These are phyloP conservation scores for Dexiosoma caninum DNA, from an alignment of 2,888 invertebrate genomes.

Conservation along the genomic window DNA sequence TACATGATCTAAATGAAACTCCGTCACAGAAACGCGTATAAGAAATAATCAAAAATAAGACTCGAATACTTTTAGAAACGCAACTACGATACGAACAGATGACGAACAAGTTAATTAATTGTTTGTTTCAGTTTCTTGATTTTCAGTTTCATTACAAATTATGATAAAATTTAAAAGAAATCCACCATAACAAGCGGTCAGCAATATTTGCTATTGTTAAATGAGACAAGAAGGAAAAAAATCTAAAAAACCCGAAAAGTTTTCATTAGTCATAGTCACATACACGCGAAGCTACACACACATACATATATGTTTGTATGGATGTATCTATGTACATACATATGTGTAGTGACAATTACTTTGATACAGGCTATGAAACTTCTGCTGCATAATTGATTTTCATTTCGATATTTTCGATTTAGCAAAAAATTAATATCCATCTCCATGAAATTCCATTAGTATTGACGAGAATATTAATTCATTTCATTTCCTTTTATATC, in stretches of 20 bases:
- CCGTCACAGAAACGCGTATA: too few species aligned
- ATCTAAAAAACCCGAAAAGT: conserved; percentile 39
- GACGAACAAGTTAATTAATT: not conserved
- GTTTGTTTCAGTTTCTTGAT: too few species aligned
- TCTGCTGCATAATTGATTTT: conserved; percentile 43
- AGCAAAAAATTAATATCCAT: too few species aligned
- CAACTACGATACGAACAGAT: not conserved
- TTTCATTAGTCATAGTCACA: conserved; percentile 50
- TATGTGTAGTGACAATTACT: too few species aligned
- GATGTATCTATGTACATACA: not conserved
- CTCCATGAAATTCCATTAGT: too few species aligned
- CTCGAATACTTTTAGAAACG: too few species aligned
- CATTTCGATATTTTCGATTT: not conserved
- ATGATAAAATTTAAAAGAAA: not conserved
- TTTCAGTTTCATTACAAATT: not conserved
- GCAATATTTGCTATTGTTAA: not conserved
- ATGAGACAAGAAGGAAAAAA: not conserved
- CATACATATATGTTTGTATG: not conserved
- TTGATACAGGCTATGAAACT: too few species aligned
- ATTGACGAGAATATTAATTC: conserved; percentile 4
- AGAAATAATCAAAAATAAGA: too few species aligned
- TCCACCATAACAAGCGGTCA: not conserved
- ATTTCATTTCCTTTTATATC: not conserved
- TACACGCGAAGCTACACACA: not conserved
- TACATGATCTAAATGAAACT: too few species aligned